Conservation (phyloP, 1,140 invertebrate species). For the Zeugodacus cucurbitae region DNA sequence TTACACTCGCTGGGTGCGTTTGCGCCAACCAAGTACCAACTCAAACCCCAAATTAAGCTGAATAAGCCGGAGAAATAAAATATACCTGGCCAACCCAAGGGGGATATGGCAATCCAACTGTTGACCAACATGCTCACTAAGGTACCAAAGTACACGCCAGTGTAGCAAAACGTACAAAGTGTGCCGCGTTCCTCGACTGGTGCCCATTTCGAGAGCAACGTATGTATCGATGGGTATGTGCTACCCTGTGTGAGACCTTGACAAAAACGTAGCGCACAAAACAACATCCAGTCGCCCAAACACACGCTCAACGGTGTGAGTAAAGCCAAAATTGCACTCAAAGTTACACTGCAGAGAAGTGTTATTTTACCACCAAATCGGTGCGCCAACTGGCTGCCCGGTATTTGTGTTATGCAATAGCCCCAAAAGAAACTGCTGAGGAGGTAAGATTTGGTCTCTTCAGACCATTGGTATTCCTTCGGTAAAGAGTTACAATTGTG, state of each 20-base stretch:
- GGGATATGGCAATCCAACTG: constrained; percentile 73
- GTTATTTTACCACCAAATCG: constrained; percentile 70
- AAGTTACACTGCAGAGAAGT: neutral
- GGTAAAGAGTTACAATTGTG: constrained; percentile 49
- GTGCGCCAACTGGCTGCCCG: constrained; percentile 73
- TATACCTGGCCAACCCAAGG: constrained; percentile 76
- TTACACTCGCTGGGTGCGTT: constrained; percentile 71
- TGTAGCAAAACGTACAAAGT: constrained; percentile 70
- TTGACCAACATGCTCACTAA: constrained; percentile 72
- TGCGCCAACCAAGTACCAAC: constrained; percentile 73
- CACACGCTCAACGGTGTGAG: constrained; percentile 57
- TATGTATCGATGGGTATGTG: constrained; percentile 80
- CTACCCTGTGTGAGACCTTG: constrained; percentile 82
- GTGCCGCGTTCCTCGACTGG: constrained; percentile 69
- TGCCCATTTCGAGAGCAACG: constrained; percentile 80
- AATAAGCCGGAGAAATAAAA: constrained; percentile 75
- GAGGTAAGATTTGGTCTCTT: constrained; percentile 49
- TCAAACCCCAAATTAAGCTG: constrained; percentile 69
- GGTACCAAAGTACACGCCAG: constrained; percentile 75
- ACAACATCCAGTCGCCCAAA: constrained; percentile 70
- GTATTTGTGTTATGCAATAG: constrained; percentile 68
- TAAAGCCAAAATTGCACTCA: constrained; percentile 63
- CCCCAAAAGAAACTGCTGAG: too few relatives aligned
- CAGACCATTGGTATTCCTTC: constrained; percentile 34
- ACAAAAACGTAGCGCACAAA: constrained; percentile 71